Evolutionary conservation across 2,888 invertebrate species (phyloP), one percentile per base, ranked within the genome.

Genomic region (Carterocephalus palaemon): DNA sequence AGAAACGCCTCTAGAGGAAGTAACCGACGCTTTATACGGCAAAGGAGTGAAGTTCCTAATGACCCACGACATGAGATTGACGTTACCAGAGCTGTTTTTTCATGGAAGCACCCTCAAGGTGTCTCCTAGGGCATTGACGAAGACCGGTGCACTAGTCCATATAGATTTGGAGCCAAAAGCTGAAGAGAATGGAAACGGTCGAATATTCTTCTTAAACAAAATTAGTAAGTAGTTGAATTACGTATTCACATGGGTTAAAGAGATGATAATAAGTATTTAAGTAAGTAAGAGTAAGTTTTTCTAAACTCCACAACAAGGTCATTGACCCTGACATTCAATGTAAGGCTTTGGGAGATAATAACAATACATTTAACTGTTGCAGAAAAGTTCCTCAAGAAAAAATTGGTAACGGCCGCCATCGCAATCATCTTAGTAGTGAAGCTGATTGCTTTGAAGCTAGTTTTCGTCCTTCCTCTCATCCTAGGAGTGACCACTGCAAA

Each of bases 401-500:
- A 93, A 69, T 70, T 95, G 41, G 65, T 93, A 48, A 89, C 92
- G 63, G 93, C 93, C 22, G 90, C 95, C 32, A 77, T 95, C 60
- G 93, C 94, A 0, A 87, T 95, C 22, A 78, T 95, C 50, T 76
- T 95, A 37, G 91, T 95, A 32, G 89, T 95, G 43, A 95, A 95
- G 67, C 83, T 95, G 49, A 90, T 95, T 53, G 94, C 93, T 51
- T 77, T 95, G 58, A 95, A 95, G 77, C 79, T 95, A 51, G 88
- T 95, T 65, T 95, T 95, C 82, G 87, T 95, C 10, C 77, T 95
- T 49, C 95, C 95, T 0, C 75, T 95, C 34, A 78, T 95, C 34
- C 89, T 95, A 56, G 95, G 95, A 1, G 90, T 94, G 9, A 92
- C 92, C 1, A 91, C 95, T 0, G 95, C 95, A 2, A 95, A 95